Evolutionary conservation across 53 echinoderm and acorn worm species (phyloP), one percentile per base, ranked within the genome.

Genomic region (Actinopyga echinites): DNA sequence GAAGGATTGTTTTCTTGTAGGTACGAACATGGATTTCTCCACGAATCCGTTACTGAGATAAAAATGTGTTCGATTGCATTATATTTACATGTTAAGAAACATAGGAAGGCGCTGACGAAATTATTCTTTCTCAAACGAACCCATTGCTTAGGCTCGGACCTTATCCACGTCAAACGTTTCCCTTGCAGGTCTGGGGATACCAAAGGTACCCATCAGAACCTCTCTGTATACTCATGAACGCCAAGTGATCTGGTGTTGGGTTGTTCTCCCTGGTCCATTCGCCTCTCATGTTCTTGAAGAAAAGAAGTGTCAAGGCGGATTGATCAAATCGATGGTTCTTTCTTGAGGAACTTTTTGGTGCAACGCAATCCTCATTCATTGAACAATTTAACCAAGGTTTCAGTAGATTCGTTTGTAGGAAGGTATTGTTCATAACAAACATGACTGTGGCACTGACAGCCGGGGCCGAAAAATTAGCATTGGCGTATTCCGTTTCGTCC

Each of bases 281-380:
- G 3, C 62, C 30, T 26, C 30, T 29, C 62, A 62, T 62, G 21
- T 62, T 62, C 22, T 62, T 62, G 30, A 29, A 62, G 62, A 30
- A 25, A 9, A 62, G 26, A 11, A 62, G 62, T 4, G 25, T 62
- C 25, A 62, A 20, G 0, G 62, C 62, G 5, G 62, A 62, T 25
- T 62, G 62, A 62, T 62, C 62, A 30, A 62, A 62, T 21, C 62
- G 62, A 62, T 62, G 62, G 13, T 62, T 62, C 22, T 30, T 30
- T 11, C 26, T 8, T 3, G 1, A 1, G 25, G 62, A 25, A 12
- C 4, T 12, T 23, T 62, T 25, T 1, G 62, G 62, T 5, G 62
- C 62, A 11, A 62, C 30, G 22, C 62, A 62, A 5, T 62, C 30
- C 13, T 29, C 62, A 62, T 62, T 62, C 62, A 30, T 10, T 5